Percentiles rank a stretch among this genome's conserved stretches.
Conservation (phyloP, 1,140 invertebrate genomes). For the Sarcophaga bullata region DNA sequence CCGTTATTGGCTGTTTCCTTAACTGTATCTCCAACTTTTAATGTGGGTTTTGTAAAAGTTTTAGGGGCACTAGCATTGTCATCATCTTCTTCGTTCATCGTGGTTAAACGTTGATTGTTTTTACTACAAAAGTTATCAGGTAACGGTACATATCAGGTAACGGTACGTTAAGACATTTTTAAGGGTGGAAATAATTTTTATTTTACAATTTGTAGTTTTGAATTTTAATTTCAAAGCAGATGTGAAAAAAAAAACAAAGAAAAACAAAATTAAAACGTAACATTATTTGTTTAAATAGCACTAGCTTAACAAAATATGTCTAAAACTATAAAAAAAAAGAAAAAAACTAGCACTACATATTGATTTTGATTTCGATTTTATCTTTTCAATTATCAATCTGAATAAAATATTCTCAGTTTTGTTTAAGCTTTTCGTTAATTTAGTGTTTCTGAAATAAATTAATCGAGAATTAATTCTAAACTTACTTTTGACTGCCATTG, state of each 20-base stretch:
- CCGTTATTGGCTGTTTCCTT: neutral
- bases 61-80: conserved; percentile 20
- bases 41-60: neutral
- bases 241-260: neutral
- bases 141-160: no score
- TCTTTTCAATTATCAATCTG: neutral
- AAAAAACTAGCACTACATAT: conserved; percentile 23
- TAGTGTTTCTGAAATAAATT: neutral
- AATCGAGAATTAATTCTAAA: conserved; percentile 38
- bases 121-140: neutral
- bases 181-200: neutral
- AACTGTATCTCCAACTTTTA: neutral
- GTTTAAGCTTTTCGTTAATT: neutral
- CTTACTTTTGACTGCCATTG: conserved; percentile 63
- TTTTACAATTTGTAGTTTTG: neutral
- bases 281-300: no score
- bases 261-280: neutral
- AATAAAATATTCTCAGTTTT: neutral
- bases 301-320: neutral
- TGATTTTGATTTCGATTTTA: no score
- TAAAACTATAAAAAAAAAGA: neutral
- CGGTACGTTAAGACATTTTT: no score
- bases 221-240: neutral
- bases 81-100: conserved; percentile 61
- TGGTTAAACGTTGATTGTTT: conserved; percentile 52